A percentile compares a stretch with the other conserved stretches of the same genome.
These are phyloP conservation scores for Rhopalosiphum padi DNA, from an alignment of 1,140 invertebrate species.

Conservation along the genomic window DNA sequence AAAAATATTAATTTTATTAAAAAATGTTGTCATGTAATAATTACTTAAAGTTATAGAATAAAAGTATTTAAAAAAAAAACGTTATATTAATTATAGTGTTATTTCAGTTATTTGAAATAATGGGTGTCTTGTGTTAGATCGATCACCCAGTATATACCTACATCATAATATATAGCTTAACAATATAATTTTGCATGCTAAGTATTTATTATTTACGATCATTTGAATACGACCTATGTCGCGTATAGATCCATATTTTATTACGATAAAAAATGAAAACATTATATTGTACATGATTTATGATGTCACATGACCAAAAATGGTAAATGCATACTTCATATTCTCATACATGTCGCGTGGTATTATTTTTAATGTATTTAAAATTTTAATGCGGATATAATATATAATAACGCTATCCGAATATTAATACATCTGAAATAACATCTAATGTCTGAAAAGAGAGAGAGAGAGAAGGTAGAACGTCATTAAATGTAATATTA, in stretches of 20 bases:
- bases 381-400: background rate
- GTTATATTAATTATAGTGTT: background rate
- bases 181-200: background rate
- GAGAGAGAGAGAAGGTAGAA: background rate
- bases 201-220: slow-evolving; percentile 17
- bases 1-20: background rate
- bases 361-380: background rate
- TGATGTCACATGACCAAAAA: background rate
- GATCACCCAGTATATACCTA: background rate
- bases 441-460: background rate
- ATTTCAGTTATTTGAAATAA: background rate
- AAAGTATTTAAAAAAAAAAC: background rate
- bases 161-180: background rate
- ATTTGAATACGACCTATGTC: background rate
- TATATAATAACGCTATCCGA: background rate
- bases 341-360: background rate
- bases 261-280: slow-evolving; percentile 1
- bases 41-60: background rate
- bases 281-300: slow-evolving; percentile 14
- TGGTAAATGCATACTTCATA: background rate
- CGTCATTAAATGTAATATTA: slow-evolving; percentile 6
- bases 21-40: background rate
- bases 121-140: background rate
- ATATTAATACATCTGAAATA: background rate
- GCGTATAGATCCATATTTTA: background rate